Percentiles rank a stretch among this genome's conserved stretches.
Conservation (phyloP, 2,113 vertebrate species). For the Clinocottus analis region DNA sequence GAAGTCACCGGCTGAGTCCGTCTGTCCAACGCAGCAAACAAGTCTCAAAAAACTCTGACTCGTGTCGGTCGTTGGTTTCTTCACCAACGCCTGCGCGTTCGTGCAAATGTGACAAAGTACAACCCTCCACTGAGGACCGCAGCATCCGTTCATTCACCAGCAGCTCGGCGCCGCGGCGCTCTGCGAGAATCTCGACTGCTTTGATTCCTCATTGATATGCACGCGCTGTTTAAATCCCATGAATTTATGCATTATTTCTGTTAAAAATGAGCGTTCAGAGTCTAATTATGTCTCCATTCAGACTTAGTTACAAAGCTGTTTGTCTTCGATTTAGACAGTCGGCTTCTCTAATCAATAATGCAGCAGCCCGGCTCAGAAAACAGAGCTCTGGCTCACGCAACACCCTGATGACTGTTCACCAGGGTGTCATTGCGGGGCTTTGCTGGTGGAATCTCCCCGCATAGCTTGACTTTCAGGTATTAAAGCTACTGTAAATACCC, state of each 20-base stretch:
- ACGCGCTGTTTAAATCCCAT: neutral
- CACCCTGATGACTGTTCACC: slow-evolving; percentile 18
- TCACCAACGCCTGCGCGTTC: neutral
- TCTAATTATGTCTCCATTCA: slow-evolving; percentile 8
- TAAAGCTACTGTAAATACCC: slow-evolving; percentile 19
- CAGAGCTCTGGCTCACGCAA: slow-evolving; percentile 7
- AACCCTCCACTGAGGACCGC: neutral
- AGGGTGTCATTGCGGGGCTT: slow-evolving; percentile 13
- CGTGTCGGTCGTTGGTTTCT: neutral
- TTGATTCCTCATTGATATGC: slow-evolving; percentile 9
- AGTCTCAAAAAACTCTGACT: neutral
- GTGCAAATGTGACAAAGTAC: neutral
- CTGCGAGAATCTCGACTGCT: neutral
- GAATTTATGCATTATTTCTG: slow-evolving; percentile 3
- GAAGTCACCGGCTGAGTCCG: neutral
- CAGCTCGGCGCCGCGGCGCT: neutral
- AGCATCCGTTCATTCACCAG: slow-evolving; percentile 1
- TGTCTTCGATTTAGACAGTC: slow-evolving; percentile 29
- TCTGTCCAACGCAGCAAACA: neutral
- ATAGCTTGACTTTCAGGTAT: slow-evolving; percentile 12
- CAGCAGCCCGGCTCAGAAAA: slow-evolving; percentile 18
- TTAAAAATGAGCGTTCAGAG: neutral
- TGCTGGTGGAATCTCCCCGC: slow-evolving; percentile 11
- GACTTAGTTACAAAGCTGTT: slow-evolving; percentile 21
- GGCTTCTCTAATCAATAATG: slow-evolving; percentile 54